These are phyloP conservation scores for Drosophila eohydei DNA, from an alignment of 2,888 invertebrate species.

Conservation along the genomic window DNA sequence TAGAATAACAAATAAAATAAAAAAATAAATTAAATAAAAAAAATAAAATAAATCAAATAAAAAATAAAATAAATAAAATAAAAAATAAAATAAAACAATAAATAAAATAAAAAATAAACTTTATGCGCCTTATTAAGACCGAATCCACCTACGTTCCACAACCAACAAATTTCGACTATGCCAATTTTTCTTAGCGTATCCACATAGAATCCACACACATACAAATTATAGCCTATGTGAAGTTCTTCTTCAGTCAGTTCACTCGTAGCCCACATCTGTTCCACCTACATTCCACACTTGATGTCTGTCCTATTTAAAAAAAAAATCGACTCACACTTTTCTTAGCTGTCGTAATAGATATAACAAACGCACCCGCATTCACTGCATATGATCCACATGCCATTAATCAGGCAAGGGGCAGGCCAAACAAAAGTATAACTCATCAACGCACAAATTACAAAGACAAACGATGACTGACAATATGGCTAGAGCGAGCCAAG, in stretches of 20 bases:
- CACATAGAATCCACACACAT: too few relatives aligned
- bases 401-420: constrained; percentile 69
- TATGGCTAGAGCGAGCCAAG: constrained; percentile 17
- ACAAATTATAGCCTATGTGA: too few relatives aligned
- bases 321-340: constrained; percentile 12
- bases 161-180: too few relatives aligned
- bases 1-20: too few relatives aligned
- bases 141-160: too few relatives aligned
- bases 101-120: too few relatives aligned
- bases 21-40: too few relatives aligned
- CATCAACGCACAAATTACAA: constrained; percentile 78
- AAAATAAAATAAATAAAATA: too few relatives aligned
- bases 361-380: constrained; percentile 53
- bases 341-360: constrained; percentile 8
- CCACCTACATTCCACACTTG: constrained; percentile 4
- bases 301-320: constrained; percentile 9
- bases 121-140: too few relatives aligned
- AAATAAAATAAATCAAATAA: too few relatives aligned
- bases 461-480: constrained; percentile 79
- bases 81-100: too few relatives aligned
- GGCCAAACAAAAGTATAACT: constrained; percentile 73
- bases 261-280: background rate
- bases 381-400: constrained; percentile 63
- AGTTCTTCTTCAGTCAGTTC: background rate
- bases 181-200: too few relatives aligned